Conservation (phyloP, 1,140 invertebrate species). For the Drosophila sp. region DNA sequence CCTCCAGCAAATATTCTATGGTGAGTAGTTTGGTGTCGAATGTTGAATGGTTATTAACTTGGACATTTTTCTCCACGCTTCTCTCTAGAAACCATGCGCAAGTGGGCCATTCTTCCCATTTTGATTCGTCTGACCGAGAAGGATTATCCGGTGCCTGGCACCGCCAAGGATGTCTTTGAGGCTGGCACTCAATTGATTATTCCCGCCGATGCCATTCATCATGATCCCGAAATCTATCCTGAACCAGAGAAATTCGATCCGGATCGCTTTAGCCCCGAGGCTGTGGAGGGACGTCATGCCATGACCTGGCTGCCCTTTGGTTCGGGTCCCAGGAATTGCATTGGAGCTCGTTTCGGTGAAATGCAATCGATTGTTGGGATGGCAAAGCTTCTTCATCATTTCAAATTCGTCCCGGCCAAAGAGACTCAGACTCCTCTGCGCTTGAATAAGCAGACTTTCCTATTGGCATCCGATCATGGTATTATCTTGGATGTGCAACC, state of each 20-base stretch:
- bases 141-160: conserved; percentile 75
- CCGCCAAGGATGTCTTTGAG: conserved; percentile 69
- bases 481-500: conserved; percentile 50
- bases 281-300: conserved; percentile 83
- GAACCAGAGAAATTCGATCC: conserved; percentile 86
- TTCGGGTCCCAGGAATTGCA: conserved; percentile 87
- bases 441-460: conserved; percentile 80
- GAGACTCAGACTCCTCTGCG: conserved; percentile 81
- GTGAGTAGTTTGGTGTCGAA: conserved; percentile 44
- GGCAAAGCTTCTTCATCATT: conserved; percentile 61
- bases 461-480: conserved; percentile 80
- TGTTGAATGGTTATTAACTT: not conserved
- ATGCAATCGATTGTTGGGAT: conserved; percentile 61
- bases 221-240: conserved; percentile 84
- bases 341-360: conserved; percentile 83
- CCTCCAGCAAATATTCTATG: conserved; percentile 84
- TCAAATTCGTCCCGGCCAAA: conserved; percentile 70
- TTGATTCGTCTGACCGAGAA: conserved; percentile 54
- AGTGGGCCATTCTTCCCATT: conserved; percentile 78
- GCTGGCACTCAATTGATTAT: conserved; percentile 84
- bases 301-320: conserved; percentile 88
- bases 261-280: conserved; percentile 85
- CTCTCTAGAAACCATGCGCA: conserved; percentile 83
- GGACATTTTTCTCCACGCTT: not conserved
- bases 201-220: conserved; percentile 85